phyloP scores from a whole-genome alignment of 1,140 invertebrate species.

The Drosophila virilis region DNA sequence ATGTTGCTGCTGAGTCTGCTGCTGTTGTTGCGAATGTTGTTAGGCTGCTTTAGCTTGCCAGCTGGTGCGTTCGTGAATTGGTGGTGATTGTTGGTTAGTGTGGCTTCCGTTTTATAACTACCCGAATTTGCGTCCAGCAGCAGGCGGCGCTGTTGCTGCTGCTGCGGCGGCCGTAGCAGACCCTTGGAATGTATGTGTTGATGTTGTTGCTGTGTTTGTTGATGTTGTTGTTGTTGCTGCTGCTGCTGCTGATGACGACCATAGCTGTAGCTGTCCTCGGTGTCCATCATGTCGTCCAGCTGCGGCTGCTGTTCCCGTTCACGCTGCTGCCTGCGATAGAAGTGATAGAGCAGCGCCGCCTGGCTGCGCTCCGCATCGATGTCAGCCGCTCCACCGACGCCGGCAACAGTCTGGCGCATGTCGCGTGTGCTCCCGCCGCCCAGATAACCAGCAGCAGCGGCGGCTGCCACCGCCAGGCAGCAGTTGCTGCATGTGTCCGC shows the following conservation, averaged over 20 bases:
- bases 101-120: slow-evolving; percentile 67
- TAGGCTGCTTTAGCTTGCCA: slow-evolving; percentile 14
- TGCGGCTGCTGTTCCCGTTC: slow-evolving; percentile 50
- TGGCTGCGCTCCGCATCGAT: slow-evolving; percentile 47
- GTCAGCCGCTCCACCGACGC: slow-evolving; percentile 40
- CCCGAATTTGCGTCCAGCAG: slow-evolving; percentile 79
- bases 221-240: slow-evolving; percentile 50
- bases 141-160: slow-evolving; percentile 64
- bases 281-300: slow-evolving; percentile 74
- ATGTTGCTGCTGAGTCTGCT: slow-evolving; percentile 13
- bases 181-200: slow-evolving; percentile 75
- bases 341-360: slow-evolving; percentile 64
- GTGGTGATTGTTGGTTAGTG: slow-evolving; percentile 57
- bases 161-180: slow-evolving; percentile 63
- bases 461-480: slow-evolving; percentile 64
- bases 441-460: slow-evolving; percentile 63
- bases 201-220: slow-evolving; percentile 36
- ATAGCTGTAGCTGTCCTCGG: slow-evolving; percentile 67
- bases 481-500: slow-evolving; percentile 79
- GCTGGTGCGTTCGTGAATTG: slow-evolving; percentile 30
- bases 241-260: slow-evolving; percentile 54
- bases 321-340: slow-evolving; percentile 70
- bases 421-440: slow-evolving; percentile 74
- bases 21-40: slow-evolving; percentile 37
- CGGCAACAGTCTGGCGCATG: slow-evolving; percentile 53